Conservation (phyloP, 2,113 vertebrate species). For the Myiozetetes cayanensis region DNA sequence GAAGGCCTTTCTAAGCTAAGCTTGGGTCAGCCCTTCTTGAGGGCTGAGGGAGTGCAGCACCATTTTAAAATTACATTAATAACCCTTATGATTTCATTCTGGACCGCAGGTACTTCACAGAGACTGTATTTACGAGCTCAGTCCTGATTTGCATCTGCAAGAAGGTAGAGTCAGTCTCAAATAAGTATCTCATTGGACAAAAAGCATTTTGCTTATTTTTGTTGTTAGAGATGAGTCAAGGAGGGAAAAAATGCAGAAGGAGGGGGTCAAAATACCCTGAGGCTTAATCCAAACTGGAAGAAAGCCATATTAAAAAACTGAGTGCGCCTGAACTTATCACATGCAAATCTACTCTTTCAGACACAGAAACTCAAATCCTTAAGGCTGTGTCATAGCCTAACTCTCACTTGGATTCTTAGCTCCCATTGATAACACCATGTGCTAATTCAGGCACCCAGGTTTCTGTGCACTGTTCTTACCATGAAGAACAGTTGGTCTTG, state of each 20-base stretch:
- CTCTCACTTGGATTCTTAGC: background rate
- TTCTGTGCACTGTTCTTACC: background rate
- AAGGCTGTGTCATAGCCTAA: background rate
- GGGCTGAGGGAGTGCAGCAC: fast-evolving
- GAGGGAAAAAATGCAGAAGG: background rate
- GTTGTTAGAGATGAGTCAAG: background rate
- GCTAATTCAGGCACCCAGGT: constrained; percentile 34
- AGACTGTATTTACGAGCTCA: background rate
- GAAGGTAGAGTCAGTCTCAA: background rate
- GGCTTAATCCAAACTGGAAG: constrained; percentile 6
- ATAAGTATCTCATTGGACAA: background rate
- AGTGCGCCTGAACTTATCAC: background rate
- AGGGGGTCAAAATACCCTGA: constrained; percentile 16
- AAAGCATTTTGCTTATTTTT: background rate
- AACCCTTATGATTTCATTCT: background rate
- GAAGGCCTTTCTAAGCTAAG: background rate
- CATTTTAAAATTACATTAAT: background rate
- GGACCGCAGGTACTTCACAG: background rate
- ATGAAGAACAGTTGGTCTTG: constrained; percentile 48
- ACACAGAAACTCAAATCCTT: background rate
- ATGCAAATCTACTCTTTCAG: background rate
- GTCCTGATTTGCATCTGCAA: background rate
- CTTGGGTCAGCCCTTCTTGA: background rate
- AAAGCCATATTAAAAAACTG: background rate
- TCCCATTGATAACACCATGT: constrained; percentile 45